phyloP scores from a whole-genome alignment of 2,888 invertebrate species.

The Leucozona laternaria region DNA sequence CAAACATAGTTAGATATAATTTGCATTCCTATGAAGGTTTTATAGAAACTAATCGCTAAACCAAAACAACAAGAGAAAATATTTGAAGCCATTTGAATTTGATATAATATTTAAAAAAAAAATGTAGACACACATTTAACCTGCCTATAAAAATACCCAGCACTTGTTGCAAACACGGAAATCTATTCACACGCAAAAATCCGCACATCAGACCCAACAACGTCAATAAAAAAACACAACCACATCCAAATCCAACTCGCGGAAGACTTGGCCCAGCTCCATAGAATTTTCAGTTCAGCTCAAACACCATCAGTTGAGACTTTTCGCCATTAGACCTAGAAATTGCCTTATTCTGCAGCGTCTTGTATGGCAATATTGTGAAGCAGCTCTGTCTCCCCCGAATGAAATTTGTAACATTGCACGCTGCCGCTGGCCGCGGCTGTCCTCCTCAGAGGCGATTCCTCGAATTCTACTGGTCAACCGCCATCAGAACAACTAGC shows the following conservation, averaged over 20 bases:
- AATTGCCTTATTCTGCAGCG: slow-evolving; percentile 32
- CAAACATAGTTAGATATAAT: too few relatives aligned
- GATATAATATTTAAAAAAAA: not conserved
- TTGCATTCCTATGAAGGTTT: not conserved
- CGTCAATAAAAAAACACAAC: slow-evolving; percentile 23
- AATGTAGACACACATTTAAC: slow-evolving; percentile 19
- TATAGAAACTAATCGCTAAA: not conserved
- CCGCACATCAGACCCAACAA: slow-evolving; percentile 5
- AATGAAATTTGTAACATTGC: slow-evolving; percentile 72
- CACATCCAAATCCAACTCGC: slow-evolving; percentile 26
- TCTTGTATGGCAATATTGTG: slow-evolving; percentile 23
- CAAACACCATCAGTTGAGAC: slow-evolving; percentile 25
- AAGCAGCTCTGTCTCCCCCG: slow-evolving; percentile 39
- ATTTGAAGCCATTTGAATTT: not conserved
- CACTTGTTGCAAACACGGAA: slow-evolving; percentile 59
- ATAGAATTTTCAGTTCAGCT: slow-evolving; percentile 42
- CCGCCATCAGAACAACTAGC: slow-evolving; percentile 28
- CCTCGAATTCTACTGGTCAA: slow-evolving; percentile 71
- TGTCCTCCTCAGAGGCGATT: slow-evolving; percentile 57
- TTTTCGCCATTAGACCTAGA: slow-evolving; percentile 33
- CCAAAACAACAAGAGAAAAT: not conserved
- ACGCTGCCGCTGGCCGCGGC: slow-evolving; percentile 24
- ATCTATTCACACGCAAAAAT: slow-evolving; percentile 58
- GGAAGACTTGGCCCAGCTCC: slow-evolving; percentile 57
- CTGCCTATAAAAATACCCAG: slow-evolving; percentile 50